A percentile compares a stretch with the other conserved stretches of the same genome.
Conservation (phyloP, 2,888 invertebrate genomes). For the Stenodema calcarata region DNA sequence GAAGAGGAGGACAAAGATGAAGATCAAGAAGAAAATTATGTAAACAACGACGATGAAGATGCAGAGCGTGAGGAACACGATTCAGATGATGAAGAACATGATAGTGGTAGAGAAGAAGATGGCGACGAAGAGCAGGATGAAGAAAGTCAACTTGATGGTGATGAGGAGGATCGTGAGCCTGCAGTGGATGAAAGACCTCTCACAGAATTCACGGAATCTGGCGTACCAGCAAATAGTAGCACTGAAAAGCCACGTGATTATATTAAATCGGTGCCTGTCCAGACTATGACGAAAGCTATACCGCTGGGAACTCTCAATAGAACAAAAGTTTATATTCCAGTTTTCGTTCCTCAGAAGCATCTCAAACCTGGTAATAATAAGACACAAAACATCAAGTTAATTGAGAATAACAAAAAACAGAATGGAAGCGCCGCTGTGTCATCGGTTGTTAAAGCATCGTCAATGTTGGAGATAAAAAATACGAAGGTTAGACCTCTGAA, state of each 20-base stretch:
- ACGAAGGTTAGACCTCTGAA: constrained; percentile 22
- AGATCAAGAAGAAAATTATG: background rate
- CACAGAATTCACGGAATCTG: background rate
- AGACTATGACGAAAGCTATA: background rate
- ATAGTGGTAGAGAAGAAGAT: background rate
- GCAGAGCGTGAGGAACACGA: background rate
- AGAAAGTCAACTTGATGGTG: background rate
- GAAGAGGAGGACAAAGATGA: background rate
- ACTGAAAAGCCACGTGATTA: background rate
- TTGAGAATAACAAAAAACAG: background rate
- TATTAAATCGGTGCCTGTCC: background rate
- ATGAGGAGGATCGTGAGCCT: background rate
- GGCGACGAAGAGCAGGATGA: background rate
- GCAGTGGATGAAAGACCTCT: background rate
- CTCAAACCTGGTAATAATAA: background rate
- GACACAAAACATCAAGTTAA: background rate
- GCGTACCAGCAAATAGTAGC: background rate
- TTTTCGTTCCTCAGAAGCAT: background rate
- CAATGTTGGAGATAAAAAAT: constrained; percentile 18
- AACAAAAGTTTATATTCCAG: constrained; percentile 18
- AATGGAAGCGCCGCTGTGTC: background rate
- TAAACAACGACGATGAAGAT: background rate
- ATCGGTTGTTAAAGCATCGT: background rate
- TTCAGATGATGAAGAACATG: background rate
- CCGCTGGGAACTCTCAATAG: constrained; percentile 20